Percentiles rank a stretch among this genome's conserved stretches.
These are phyloP conservation scores for Stichodactyla helianthus DNA, from an alignment of 64 coral and sea anemone species.

Conservation along the genomic window DNA sequence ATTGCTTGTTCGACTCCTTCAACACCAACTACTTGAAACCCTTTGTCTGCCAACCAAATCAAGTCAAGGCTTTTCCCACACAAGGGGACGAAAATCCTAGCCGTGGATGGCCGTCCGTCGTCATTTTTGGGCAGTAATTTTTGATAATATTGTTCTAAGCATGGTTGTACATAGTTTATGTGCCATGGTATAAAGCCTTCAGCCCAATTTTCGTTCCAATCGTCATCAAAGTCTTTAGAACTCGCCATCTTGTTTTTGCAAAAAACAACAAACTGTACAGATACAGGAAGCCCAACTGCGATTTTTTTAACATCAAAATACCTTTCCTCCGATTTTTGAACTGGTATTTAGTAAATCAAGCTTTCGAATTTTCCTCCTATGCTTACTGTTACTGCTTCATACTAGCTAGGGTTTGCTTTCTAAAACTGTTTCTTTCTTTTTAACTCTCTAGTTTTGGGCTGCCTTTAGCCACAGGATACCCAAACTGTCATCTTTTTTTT, in stretches of 20 bases:
- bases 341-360: too few species aligned
- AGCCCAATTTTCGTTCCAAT: neutral
- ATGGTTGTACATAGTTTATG: constrained; percentile 9
- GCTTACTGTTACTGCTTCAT: too few species aligned
- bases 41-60: constrained; percentile 55
- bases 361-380: too few species aligned
- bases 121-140: constrained; percentile 15
- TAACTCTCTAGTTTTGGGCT: too few species aligned
- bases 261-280: neutral
- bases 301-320: neutral
- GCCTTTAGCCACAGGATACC: too few species aligned
- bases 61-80: constrained; percentile 53
- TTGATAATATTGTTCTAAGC: constrained; percentile 26
- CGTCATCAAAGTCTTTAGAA: neutral
- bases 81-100: constrained; percentile 31
- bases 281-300: neutral
- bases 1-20: constrained; percentile 23
- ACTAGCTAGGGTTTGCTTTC: too few species aligned
- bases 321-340: neutral
- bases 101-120: neutral
- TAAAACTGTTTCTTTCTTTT: too few species aligned
- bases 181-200: constrained; percentile 25
- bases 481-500: too few species aligned
- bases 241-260: neutral
- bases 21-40: constrained; percentile 34